These are phyloP conservation scores for Chymomyza fuscimana DNA, from an alignment of 2,888 invertebrate species.

Conservation along the genomic window DNA sequence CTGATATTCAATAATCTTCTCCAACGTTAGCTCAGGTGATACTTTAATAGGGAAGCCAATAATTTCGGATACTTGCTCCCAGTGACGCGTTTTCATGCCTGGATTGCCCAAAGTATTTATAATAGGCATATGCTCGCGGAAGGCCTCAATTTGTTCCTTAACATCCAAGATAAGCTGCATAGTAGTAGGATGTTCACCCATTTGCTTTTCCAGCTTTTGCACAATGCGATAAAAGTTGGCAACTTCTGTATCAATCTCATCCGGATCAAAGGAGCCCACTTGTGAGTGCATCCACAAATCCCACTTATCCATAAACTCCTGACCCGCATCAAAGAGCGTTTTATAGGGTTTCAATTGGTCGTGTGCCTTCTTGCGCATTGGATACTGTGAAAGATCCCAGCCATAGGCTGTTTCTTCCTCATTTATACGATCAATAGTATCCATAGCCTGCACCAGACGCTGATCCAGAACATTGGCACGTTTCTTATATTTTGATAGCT, in stretches of 20 bases:
- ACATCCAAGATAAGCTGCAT: conserved; percentile 85
- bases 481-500: conserved; percentile 89
- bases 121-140: conserved; percentile 93
- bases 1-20: conserved; percentile 93
- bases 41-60: conserved; percentile 95
- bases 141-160: conserved; percentile 87
- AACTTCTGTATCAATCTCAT: conserved; percentile 87
- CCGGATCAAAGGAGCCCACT: conserved; percentile 92
- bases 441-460: conserved; percentile 84
- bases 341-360: conserved; percentile 92
- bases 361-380: conserved; percentile 87
- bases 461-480: conserved; percentile 90
- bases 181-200: conserved; percentile 88
- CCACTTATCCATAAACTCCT: conserved; percentile 90
- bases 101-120: conserved; percentile 96
- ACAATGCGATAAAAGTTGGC: conserved; percentile 83
- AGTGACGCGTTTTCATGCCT: conserved; percentile 94
- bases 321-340: conserved; percentile 92
- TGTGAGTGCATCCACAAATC: conserved; percentile 91
- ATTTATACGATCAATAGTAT: conserved; percentile 92
- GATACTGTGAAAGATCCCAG: conserved; percentile 93
- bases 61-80: conserved; percentile 96
- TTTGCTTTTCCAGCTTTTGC: conserved; percentile 92
- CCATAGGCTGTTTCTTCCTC: conserved; percentile 93
- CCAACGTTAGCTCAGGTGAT: conserved; percentile 89